Percentiles rank a stretch among this genome's conserved stretches.
These are phyloP conservation scores for Sinodicranocentrus sp. DNA, from an alignment of 2,888 invertebrate species.

Conservation along the genomic window DNA sequence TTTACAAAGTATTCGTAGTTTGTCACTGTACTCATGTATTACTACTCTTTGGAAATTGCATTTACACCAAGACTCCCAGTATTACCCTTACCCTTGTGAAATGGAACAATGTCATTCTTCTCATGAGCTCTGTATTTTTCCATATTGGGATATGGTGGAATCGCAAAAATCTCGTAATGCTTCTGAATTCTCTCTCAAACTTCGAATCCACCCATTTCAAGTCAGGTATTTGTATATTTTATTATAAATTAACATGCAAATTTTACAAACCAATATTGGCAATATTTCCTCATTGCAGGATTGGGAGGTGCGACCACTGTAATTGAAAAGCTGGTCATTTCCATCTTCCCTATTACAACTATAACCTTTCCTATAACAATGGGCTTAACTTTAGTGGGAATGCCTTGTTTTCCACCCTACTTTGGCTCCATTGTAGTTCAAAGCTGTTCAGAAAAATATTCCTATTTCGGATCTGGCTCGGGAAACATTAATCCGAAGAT, in stretches of 20 bases:
- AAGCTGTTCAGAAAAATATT: not conserved
- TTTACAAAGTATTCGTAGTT: not conserved
- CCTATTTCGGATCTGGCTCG: not conserved
- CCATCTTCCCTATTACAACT: not conserved
- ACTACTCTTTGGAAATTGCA: not conserved
- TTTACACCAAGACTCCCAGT: not conserved
- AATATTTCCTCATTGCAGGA: not conserved
- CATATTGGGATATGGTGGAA: not conserved
- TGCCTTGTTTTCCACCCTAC: conserved; percentile 23
- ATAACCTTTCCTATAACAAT: no score
- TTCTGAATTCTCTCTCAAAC: not conserved
- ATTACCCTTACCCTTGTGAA: conserved; percentile 1
- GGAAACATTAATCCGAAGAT: not conserved
- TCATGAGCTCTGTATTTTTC: conserved; percentile 12
- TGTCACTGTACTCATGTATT: conserved; percentile 5
- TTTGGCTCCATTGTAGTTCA: not conserved
- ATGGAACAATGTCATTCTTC: conserved; percentile 8
- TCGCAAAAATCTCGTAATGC: not conserved
- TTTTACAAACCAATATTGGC: not conserved
- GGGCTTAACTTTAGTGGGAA: not conserved
- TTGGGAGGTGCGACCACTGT: not conserved
- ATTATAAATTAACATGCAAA: no score
- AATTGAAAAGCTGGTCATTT: not conserved
- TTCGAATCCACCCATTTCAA: not conserved
- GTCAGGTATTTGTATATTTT: not conserved